Percentiles rank a stretch among this genome's conserved stretches.
Conservation (phyloP, 2,888 invertebrate genomes). For the Acleris cristana region DNA sequence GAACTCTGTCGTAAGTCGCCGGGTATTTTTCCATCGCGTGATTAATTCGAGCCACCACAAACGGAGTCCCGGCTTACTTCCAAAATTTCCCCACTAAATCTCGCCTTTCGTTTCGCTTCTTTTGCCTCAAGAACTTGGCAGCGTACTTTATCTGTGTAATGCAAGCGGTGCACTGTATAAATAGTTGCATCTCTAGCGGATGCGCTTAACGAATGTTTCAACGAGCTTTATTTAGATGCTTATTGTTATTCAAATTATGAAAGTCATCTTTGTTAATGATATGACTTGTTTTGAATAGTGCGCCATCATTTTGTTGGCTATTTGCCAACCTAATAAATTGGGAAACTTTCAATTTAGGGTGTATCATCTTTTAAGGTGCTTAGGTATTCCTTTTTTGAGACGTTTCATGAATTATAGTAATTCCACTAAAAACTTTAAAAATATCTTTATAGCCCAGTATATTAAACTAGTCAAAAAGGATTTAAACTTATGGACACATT, state of each 20-base stretch:
- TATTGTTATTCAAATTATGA: conserved; percentile 32
- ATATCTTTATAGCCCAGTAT: no score
- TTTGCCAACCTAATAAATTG: background rate
- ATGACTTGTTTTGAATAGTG: background rate
- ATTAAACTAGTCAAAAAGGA: no score
- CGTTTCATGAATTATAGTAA: no score
- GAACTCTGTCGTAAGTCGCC: conserved; percentile 57
- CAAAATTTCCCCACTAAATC: conserved; percentile 81
- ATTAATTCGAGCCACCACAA: conserved; percentile 77
- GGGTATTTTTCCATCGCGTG: conserved; percentile 70
- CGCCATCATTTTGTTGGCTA: background rate
- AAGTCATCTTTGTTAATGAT: conserved; percentile 42
- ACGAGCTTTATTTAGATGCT: conserved; percentile 26
- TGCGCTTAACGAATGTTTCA: conserved; percentile 34
- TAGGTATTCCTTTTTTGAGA: no score
- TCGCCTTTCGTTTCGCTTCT: conserved; percentile 76
- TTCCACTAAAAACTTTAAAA: no score
- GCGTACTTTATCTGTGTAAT: conserved; percentile 79
- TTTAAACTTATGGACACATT: no score
- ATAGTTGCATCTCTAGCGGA: conserved; percentile 58
- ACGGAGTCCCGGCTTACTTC: conserved; percentile 78
- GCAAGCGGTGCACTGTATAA: conserved; percentile 74
- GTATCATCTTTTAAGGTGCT: no score
- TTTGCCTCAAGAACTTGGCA: conserved; percentile 80
- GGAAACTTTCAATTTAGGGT: no score